Base-by-base conservation (phyloP, 2,113 vertebrate species). In the Hydrochoerus hydrochaeris region DNA sequence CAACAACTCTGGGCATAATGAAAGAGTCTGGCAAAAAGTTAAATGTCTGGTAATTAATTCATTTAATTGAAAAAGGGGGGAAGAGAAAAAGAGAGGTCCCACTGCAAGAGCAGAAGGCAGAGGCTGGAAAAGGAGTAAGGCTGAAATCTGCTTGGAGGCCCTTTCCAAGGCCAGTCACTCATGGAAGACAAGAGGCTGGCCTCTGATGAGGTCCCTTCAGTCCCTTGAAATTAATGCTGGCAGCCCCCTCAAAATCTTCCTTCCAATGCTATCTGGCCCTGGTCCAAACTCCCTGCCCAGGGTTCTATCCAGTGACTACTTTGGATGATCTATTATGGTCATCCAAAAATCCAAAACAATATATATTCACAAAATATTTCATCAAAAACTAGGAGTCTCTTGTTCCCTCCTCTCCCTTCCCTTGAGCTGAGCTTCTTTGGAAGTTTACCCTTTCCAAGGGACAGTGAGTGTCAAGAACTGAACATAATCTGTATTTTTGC, bases 11-110 rank as follows among this genome's bases (percentile, higher is more conserved):
- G 97, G 97, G 97, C 97, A 87, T 98, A 98, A 98, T 99, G 98
- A 99, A 98, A 99, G 98, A 97, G 96, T 71, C 98, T 98, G 98
- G 98, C 98, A 98, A 99, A 99, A 99, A 99, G 99, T 99, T 99
- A 99, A 99, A 99, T 67, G 98, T 97, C 98, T 98, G 77, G 95
- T 99, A 99, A 99, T 99, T 98, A 98, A 97, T 93, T 30, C 87
- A 95, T 96, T 97, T 98, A 98, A 98, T 78, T 98, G 98, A 97
- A 98, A 98, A 98, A 92, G 49, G 57, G 30, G 80, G 67, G 35
- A 26, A 78, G 69, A 89, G 87, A 73, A 90, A 97, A 58, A 93
- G 44, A 94, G 73, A 65, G 75, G 95, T 96, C 86, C 94, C 86
- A 77, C 97, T 81, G 78, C 84, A 98, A 96, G 58, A 96, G 73